Conservation (phyloP, 2,113 vertebrate genomes). For the Bubo bubo region DNA sequence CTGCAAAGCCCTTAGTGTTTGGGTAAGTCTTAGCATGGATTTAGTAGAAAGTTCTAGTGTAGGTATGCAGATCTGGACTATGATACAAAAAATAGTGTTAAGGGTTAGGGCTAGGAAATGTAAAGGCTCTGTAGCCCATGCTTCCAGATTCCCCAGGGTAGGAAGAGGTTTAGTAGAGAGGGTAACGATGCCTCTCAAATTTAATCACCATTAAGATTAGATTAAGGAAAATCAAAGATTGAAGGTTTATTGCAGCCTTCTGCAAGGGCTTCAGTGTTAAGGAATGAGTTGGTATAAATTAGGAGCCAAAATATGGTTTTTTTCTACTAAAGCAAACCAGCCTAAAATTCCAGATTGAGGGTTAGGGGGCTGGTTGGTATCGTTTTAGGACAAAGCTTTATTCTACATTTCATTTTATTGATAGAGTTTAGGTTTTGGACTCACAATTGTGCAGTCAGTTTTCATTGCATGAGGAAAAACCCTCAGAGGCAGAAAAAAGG, state of each 20-base stretch:
- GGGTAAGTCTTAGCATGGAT: background rate
- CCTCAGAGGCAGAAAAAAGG: background rate
- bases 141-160: background rate
- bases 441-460: background rate
- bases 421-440: background rate
- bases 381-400: background rate
- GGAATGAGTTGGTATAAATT: background rate
- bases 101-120: background rate
- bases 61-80: background rate
- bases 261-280: background rate
- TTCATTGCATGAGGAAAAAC: background rate
- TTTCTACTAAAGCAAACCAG: background rate
- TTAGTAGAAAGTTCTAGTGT: background rate
- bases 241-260: background rate
- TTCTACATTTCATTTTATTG: background rate
- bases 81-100: background rate
- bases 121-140: background rate
- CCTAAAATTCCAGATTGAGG: background rate
- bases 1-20: background rate
- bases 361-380: background rate
- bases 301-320: background rate
- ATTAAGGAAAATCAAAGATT: background rate
- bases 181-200: background rate
- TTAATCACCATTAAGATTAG: background rate
- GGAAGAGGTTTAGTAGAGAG: background rate